A percentile compares a stretch with the other conserved stretches of the same genome.
These are phyloP conservation scores for Epistrophe grossulariae DNA, from an alignment of 2,888 invertebrate genomes.

Conservation along the genomic window DNA sequence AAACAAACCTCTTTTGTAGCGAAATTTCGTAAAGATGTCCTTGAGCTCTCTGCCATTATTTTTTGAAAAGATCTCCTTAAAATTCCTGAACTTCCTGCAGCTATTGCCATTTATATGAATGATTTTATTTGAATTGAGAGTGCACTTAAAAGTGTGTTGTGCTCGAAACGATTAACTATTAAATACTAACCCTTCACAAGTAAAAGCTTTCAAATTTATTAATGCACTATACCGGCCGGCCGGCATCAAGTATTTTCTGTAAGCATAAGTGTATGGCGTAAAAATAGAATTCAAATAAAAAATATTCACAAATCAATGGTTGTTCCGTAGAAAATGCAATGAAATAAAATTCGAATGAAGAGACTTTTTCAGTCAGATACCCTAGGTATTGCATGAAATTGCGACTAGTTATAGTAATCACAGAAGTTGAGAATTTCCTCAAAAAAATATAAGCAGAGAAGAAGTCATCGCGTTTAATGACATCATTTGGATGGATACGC, in stretches of 20 bases:
- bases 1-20: conserved; percentile 53
- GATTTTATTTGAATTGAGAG: background rate
- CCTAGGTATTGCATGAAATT: too few relatives aligned
- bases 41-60: conserved; percentile 8
- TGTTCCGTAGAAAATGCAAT: background rate
- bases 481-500: too few relatives aligned
- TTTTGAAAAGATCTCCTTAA: conserved; percentile 26
- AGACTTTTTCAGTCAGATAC: background rate
- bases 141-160: background rate
- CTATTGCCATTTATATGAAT: conserved; percentile 26
- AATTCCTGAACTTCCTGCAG: conserved; percentile 22
- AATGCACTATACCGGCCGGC: background rate
- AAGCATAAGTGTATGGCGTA: background rate
- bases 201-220: conserved; percentile 8
- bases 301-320: background rate
- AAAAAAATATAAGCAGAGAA: too few relatives aligned
- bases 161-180: background rate
- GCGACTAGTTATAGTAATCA: too few relatives aligned
- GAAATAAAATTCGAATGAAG: conserved; percentile 17
- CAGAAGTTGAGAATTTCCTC: too few relatives aligned
- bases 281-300: background rate
- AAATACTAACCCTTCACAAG: conserved; percentile 24
- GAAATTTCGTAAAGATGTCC: conserved; percentile 15
- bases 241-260: background rate
- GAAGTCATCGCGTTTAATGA: too few relatives aligned